Base-by-base conservation (phyloP, 1,140 invertebrate genomes). In the Cardiocondyla obscurior region DNA sequence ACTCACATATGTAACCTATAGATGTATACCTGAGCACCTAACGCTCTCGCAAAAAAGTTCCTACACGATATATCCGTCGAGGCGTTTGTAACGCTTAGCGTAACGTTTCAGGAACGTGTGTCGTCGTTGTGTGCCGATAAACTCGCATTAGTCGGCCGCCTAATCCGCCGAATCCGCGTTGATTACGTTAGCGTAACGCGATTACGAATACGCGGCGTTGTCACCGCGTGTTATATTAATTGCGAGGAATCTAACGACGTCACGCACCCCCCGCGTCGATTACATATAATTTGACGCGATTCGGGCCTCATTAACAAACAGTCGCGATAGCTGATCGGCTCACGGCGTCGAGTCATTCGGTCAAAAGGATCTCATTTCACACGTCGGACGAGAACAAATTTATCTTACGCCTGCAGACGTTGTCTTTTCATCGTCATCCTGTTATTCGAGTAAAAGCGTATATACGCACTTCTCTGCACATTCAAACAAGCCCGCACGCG, bases 341-440 rank as follows among this genome's bases (percentile, higher is more conserved):
- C 19, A 39, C 49, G 77, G 69, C 74, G 60, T 64, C 69, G 85
- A 42, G 74, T 16, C 64, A 83, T 55, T 67, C 51, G 81, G 81
- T 83, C 79, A 70, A 65, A 82, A 25, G 46, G 60, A 70, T 33
- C 57, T 19, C 67, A 81, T 87, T 87, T 86, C 60, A 81, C 85
- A 70, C 85, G 82, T 62, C 36, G 28, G 30, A 44, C 69, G 76
- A 60, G 82, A 88, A 88, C 70, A 81, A 88, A 88, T 88, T 88
- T 88, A 88, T 88, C 86, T 87, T 87, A 70, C 55, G 30, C 53
- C 55, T 19, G 69, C 85, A 87, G 86, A 87, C 85, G 69, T 87
- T 87, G 85, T 87, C 85, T 84, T 83, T 79, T 12, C 72, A 87
- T 87, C 85, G 85, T 65, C 81, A 70, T 53, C 70, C 30, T 79